These are phyloP conservation scores for Microhierax caerulescens DNA, from an alignment of 2,797 vertebrate genomes.

Conservation along the genomic window DNA sequence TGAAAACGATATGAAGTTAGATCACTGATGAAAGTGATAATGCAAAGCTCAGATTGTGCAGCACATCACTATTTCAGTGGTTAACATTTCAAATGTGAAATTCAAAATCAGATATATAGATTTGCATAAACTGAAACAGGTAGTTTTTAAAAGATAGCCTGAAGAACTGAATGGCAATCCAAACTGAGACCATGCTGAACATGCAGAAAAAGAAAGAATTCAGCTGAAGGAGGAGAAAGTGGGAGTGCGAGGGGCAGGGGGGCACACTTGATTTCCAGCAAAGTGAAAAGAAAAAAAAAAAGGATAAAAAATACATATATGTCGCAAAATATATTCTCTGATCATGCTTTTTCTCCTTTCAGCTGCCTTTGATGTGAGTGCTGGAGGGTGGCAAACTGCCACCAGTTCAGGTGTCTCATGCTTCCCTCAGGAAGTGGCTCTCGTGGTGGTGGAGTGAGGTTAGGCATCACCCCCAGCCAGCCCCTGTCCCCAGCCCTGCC, in stretches of 20 bases:
- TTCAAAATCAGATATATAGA: background rate
- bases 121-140: background rate
- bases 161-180: background rate
- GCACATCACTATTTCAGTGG: background rate
- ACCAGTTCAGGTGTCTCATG: background rate
- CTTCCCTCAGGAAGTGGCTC: background rate
- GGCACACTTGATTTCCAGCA: background rate
- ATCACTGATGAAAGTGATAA: background rate
- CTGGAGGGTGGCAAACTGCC: background rate
- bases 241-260: background rate
- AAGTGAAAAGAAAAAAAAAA: background rate
- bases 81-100: background rate
- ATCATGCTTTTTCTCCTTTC: background rate
- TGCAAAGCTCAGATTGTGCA: background rate
- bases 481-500: background rate
- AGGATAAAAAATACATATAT: background rate
- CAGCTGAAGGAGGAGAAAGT: background rate
- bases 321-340: background rate
- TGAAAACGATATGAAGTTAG: background rate
- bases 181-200: background rate
- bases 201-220: background rate
- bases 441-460: background rate
- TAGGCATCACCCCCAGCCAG: fast-evolving
- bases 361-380: background rate
- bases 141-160: background rate